Conservation (phyloP, 2,888 invertebrate species). For the Gari tellinella region DNA sequence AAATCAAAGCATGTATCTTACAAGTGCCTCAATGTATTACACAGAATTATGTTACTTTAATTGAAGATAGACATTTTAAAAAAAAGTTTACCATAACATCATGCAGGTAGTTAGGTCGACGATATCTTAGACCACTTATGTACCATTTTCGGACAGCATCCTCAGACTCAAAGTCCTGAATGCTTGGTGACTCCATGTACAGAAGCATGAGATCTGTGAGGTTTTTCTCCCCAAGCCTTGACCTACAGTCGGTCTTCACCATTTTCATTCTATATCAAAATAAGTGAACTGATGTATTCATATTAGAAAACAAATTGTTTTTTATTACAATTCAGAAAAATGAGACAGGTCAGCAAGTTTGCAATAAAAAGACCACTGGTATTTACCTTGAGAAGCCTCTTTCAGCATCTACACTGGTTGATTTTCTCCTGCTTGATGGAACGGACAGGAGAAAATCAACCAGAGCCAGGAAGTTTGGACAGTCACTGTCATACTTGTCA, state of each 20-base stretch:
- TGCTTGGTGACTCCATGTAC: neutral
- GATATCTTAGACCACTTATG: neutral
- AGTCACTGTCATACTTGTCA: slow-evolving; percentile 3
- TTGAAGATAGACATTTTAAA: too few relatives aligned
- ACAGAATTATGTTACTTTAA: too few relatives aligned
- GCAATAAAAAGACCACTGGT: too few relatives aligned
- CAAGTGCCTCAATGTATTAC: too few relatives aligned
- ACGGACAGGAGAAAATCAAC: slow-evolving; percentile 17
- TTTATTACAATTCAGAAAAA: too few relatives aligned
- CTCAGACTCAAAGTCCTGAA: slow-evolving; percentile 1
- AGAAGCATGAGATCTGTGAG: slow-evolving; percentile 10
- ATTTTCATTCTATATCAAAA: slow-evolving; percentile 9
- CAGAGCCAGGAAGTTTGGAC: slow-evolving; percentile 23
- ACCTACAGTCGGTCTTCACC: slow-evolving; percentile 21
- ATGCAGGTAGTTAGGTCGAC: neutral
- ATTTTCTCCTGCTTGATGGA: slow-evolving; percentile 26
- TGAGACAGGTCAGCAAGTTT: too few relatives aligned
- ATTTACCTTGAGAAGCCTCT: slow-evolving; percentile 40
- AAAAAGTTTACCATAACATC: slow-evolving; percentile 3
- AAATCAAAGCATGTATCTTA: too few relatives aligned
- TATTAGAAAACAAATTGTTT: neutral
- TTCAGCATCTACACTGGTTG: slow-evolving; percentile 40
- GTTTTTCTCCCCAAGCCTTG: neutral
- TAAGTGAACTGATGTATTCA: neutral
- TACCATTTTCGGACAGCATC: slow-evolving; percentile 1